Base-by-base conservation (phyloP, 37 sponge, comb jelly and placozoan genomes). In the Eunapius fragilis region DNA sequence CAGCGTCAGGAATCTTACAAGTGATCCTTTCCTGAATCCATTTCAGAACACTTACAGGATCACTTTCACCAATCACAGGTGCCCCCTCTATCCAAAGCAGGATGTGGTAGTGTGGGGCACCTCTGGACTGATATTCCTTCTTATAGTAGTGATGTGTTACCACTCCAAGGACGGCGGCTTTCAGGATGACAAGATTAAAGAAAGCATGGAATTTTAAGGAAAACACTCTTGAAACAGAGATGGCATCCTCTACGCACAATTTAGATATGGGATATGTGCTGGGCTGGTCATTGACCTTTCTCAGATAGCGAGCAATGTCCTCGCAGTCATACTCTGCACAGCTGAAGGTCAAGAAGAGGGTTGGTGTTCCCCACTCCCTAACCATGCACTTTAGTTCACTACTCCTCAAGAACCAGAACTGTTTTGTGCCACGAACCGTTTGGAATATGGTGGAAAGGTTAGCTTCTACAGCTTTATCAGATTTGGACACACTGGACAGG, bases 181-280 rank as follows among this genome's bases (percentile, higher is more conserved):
- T n/a, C 27, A 76, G 28, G 19, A 84, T 75, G 32, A 84, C 85
- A 31, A 37, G 37, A 58, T 80, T 48, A 47, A 80, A 80, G 68
- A 80, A 80, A 80, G 73, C 88, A 32, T 87, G 81, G 49, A 81
- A 81, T 37, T 75, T 87, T 26, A 74, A 22, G 28, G 72, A 71
- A 45, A 81, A 87, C 33, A 82, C 37, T 49, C 82, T 36, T 33
- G 89, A 74, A 25, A 88, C 83, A 27, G 89, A 75, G 2, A 88
- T 76, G 31, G 89, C 82, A 36, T 88, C 89, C 49, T 88, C 83
- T 25, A 78, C 28, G 78, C 89, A 88, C n/a, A 88, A 69, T 75
- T 82, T 82, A 14, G 84, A 83, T 68, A 86, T 86, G 24, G 70
- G 58, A 77, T 82, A 77, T 24, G 25, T 38, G 69, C 25, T 28